A percentile compares a stretch with the other conserved stretches of the same genome.
Evolutionary conservation across 2,888 invertebrate genomes (phyloP).

Genomic region (Colletes collaris): DNA sequence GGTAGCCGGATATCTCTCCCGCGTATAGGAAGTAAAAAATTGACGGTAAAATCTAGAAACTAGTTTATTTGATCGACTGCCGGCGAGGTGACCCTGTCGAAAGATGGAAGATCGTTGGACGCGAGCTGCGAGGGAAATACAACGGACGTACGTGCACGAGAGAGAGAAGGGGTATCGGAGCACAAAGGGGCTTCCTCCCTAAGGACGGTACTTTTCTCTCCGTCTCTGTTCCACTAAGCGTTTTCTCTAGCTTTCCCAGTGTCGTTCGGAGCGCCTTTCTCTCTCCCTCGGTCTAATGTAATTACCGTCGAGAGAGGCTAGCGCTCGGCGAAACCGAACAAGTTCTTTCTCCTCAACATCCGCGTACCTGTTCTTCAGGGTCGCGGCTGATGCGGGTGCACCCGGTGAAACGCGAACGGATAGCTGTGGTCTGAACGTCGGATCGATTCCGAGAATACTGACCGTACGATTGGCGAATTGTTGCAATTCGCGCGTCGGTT

Average conservation of each 20-base stretch:
- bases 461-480: too few species aligned
- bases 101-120: too few species aligned
- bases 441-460: too few species aligned
- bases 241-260: slow-evolving; percentile 3
- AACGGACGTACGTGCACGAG: background rate
- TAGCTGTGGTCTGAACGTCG: too few species aligned
- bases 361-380: slow-evolving; percentile 49
- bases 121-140: too few species aligned
- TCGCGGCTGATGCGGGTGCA: slow-evolving; percentile 24
- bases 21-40: too few species aligned
- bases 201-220: slow-evolving; percentile 20
- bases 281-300: slow-evolving; percentile 59
- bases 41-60: too few species aligned
- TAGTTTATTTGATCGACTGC: too few species aligned
- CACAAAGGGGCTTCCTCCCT: slow-evolving; percentile 61
- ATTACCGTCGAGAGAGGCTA: slow-evolving; percentile 56
- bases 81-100: too few species aligned
- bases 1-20: too few species aligned
- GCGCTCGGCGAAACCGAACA: slow-evolving; percentile 67
- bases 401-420: too few species aligned
- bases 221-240: background rate
- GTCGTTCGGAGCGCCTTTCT: background rate
- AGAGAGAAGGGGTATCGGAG: slow-evolving; percentile 10
- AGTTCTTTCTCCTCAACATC: slow-evolving; percentile 58
- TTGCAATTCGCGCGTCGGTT: too few species aligned